Percentiles rank a stretch among this genome's conserved stretches.
phyloP scores from a whole-genome alignment of 2,888 invertebrate species.

The Athetis lepigone region DNA sequence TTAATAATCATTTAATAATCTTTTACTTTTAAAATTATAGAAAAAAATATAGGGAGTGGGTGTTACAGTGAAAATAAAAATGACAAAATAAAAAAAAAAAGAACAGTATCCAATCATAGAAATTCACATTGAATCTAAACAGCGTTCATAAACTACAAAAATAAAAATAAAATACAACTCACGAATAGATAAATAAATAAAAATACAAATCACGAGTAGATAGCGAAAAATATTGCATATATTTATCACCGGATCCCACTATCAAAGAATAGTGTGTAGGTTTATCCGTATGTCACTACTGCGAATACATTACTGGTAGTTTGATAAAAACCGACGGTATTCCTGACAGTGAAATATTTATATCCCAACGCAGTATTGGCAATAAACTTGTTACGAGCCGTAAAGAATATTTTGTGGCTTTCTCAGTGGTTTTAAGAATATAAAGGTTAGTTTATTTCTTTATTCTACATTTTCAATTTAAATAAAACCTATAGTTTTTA shows the following conservation, averaged over 20 bases:
- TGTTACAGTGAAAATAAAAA: conserved; percentile 19
- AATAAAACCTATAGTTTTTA: no score
- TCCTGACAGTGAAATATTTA: conserved; percentile 47
- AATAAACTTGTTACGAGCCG: conserved; percentile 41
- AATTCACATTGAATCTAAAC: conserved; percentile 4
- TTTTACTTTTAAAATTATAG: background rate
- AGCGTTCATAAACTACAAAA: conserved; percentile 3
- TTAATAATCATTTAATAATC: no score
- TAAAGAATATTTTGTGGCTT: conserved; percentile 49
- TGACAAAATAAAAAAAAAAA: background rate
- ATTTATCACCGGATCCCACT: conserved; percentile 59
- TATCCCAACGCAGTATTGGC: conserved; percentile 15
- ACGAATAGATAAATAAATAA: no score
- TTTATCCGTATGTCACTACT: conserved; percentile 43
- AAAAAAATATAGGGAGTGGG: background rate
- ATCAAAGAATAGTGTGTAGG: conserved; percentile 54
- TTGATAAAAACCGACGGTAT: conserved; percentile 33
- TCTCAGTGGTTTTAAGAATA: conserved; percentile 11
- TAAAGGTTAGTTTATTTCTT: conserved; percentile 57
- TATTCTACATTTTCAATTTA: background rate
- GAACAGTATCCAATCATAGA: background rate
- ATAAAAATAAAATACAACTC: conserved; percentile 10
- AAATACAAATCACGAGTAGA: conserved; percentile 12
- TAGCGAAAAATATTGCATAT: conserved; percentile 36
- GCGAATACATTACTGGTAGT: conserved; percentile 32